Evolutionary conservation across 1,140 invertebrate species (phyloP).

Genomic region (Caenorhabditis inopinata): DNA sequence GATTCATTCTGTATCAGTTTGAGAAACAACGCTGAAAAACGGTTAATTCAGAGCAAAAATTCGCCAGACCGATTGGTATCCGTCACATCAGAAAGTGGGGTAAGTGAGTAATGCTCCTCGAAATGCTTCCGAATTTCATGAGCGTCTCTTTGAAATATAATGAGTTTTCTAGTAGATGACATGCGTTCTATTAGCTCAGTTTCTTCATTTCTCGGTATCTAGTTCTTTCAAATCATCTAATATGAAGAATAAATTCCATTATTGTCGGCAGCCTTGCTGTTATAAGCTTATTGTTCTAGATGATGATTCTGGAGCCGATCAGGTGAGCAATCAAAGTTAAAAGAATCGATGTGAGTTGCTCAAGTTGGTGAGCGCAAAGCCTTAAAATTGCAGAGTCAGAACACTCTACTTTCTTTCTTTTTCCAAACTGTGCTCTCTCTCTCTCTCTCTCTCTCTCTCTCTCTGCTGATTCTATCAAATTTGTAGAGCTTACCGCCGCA

Average conservation of each 20-base stretch:
- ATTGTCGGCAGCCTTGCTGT: not conserved
- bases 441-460: no score
- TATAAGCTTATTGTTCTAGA: not conserved
- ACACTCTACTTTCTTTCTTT: no score
- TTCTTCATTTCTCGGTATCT: not conserved
- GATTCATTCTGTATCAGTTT: not conserved
- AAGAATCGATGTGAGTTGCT: no score
- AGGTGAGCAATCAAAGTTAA: not conserved
- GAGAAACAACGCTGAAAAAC: not conserved
- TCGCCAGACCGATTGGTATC: not conserved
- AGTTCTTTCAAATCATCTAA: not conserved
- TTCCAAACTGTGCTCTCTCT: no score
- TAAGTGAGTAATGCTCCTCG: not conserved
- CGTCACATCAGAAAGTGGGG: not conserved
- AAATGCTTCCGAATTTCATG: slow-evolving; percentile 19
- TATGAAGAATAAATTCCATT: not conserved
- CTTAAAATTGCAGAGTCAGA: no score
- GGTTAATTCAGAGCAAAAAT: not conserved
- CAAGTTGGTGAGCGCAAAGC: no score
- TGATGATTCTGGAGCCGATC: not conserved
- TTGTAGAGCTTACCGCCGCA: no score
- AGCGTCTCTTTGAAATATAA: not conserved
- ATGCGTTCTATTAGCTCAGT: no score
- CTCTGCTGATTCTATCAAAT: no score
- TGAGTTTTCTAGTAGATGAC: no score